Evolutionary conservation across 2,113 vertebrate species (phyloP).

Genomic region (Echinops telfairi): DNA sequence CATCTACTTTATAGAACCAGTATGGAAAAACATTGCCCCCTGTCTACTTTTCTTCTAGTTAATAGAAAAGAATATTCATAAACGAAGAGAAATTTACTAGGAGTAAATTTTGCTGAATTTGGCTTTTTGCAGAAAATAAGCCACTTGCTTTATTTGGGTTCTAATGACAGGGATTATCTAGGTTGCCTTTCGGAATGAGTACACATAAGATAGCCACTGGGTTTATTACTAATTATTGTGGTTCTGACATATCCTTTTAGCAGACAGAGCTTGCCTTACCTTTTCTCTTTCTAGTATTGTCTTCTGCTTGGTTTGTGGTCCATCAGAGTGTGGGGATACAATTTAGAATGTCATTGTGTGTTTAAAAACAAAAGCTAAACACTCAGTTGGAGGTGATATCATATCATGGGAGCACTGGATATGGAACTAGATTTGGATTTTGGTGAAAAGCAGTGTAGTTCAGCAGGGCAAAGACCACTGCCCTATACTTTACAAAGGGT

Average conservation of each 20-base stretch:
- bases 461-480: no score
- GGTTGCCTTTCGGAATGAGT: not conserved
- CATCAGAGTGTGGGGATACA: no score
- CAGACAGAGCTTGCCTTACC: not conserved
- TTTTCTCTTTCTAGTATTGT: not conserved
- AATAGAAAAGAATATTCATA: not conserved
- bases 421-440: not conserved
- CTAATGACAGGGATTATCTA: not conserved
- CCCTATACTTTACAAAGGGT: no score
- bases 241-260: not conserved
- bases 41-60: not conserved
- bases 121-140: conserved; percentile 29
- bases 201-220: not conserved
- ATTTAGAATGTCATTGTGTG: no score
- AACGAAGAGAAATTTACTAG: not conserved
- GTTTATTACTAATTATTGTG: not conserved
- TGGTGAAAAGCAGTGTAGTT: no score
- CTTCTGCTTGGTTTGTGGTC: no score
- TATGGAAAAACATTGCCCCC: not conserved
- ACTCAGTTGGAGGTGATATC: no score
- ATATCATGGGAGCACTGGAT: not conserved
- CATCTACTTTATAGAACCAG: conserved; percentile 35
- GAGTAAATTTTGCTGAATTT: not conserved
- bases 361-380: conserved; percentile 11
- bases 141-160: not conserved